A percentile compares a stretch with the other conserved stretches of the same genome.
Evolutionary conservation across 1,140 invertebrate species (phyloP).

Genomic region (Atopsyche davidsoni): DNA sequence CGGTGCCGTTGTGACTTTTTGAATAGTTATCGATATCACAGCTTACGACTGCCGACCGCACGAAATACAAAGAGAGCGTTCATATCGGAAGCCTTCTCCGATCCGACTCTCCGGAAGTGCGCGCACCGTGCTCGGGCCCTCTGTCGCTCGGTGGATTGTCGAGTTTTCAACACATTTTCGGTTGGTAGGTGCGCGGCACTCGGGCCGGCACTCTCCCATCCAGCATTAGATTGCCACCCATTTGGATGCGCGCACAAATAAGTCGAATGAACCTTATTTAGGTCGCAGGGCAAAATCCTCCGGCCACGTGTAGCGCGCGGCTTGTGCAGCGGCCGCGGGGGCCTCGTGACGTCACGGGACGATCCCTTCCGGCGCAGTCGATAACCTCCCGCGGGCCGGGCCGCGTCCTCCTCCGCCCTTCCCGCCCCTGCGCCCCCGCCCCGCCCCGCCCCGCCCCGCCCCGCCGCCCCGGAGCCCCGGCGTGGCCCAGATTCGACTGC

Average conservation of each 20-base stretch:
- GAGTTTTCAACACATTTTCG: neutral
- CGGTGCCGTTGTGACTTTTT: too few species aligned
- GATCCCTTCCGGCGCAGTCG: neutral
- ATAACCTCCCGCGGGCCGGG: too few species aligned
- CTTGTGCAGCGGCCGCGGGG: neutral
- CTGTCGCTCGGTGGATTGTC: neutral
- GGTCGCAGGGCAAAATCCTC: conserved; percentile 29
- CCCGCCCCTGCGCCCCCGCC: too few species aligned
- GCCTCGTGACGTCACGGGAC: conserved; percentile 14
- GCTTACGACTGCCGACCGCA: too few species aligned
- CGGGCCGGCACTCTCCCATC: conserved; percentile 11
- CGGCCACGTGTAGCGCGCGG: conserved; percentile 13
- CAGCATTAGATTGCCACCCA: conserved; percentile 24
- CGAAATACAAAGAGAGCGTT: too few species aligned
- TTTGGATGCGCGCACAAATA: conserved; percentile 28
- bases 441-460: too few species aligned
- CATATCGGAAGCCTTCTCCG: too few species aligned
- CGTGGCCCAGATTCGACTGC: too few species aligned
- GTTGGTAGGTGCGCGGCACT: neutral
- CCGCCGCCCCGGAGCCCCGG: too few species aligned
- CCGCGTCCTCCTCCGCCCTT: too few species aligned
- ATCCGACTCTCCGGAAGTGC: too few species aligned
- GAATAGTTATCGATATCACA: too few species aligned
- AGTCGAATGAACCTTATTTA: conserved; percentile 28
- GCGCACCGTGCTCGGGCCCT: neutral